These are phyloP conservation scores for Paracentrotus lividus DNA, from an alignment of 53 echinoderm and acorn worm species.

Conservation along the genomic window DNA sequence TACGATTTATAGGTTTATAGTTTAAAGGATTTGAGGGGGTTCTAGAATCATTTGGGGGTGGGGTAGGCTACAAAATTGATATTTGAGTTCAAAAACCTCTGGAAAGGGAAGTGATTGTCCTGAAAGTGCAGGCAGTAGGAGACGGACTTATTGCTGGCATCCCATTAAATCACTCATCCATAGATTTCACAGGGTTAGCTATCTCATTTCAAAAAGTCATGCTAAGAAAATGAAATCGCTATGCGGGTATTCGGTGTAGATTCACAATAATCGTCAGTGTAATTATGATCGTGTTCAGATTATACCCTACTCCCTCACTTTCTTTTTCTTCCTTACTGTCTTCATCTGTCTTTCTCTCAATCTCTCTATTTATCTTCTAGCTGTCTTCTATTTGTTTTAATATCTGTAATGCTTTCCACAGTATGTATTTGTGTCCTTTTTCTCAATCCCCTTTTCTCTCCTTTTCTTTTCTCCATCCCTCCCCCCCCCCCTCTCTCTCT, in stretches of 20 bases:
- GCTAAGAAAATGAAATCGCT: not conserved
- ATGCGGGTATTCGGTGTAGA: constrained; percentile 2
- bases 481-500: not conserved
- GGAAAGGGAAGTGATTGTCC: not conserved
- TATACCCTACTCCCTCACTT: not conserved
- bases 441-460: not conserved
- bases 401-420: not conserved
- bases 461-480: not conserved
- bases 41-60: not conserved
- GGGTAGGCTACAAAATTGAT: not conserved
- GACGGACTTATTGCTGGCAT: not conserved
- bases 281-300: not conserved
- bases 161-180: not conserved
- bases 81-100: not conserved
- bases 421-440: not conserved
- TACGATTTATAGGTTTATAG: too few species aligned
- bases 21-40: not conserved
- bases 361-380: not conserved
- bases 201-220: constrained; percentile 6
- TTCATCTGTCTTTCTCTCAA: not conserved
- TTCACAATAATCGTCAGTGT: not conserved
- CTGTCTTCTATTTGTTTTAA: not conserved
- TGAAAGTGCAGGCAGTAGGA: not conserved
- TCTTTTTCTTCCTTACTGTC: not conserved
- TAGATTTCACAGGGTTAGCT: not conserved